A percentile compares a stretch with the other conserved stretches of the same genome.
Conservation (phyloP, 1,140 invertebrate species). For the Caenorhabditis latens region DNA sequence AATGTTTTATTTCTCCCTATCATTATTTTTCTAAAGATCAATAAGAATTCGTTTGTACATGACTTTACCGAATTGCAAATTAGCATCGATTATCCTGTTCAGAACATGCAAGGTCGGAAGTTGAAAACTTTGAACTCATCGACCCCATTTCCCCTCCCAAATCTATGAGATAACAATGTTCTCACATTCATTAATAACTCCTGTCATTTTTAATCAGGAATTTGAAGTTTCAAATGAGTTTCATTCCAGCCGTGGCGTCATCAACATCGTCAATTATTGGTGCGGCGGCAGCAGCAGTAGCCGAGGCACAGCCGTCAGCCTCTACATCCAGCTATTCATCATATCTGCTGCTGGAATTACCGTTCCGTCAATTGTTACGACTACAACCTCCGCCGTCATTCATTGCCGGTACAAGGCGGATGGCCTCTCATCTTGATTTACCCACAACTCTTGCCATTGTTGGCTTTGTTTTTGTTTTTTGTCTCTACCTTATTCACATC, state of each 20-base stretch:
- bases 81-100: too few relatives aligned
- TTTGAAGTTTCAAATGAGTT: not conserved
- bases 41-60: too few relatives aligned
- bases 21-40: too few relatives aligned
- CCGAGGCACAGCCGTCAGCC: conserved; percentile 46
- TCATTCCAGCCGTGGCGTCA: conserved; percentile 43
- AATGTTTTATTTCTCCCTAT: not conserved
- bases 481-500: conserved; percentile 75
- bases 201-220: too few relatives aligned
- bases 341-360: conserved; percentile 14
- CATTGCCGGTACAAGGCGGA: conserved; percentile 41
- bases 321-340: conserved; percentile 26
- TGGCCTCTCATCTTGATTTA: conserved; percentile 35
- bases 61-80: too few relatives aligned
- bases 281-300: conserved; percentile 49
- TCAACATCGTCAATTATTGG: conserved; percentile 43
- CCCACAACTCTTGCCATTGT: conserved; percentile 14
- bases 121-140: too few relatives aligned
- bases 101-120: too few relatives aligned
- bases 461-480: conserved; percentile 70
- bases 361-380: conserved; percentile 21
- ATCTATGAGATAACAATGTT: too few relatives aligned
- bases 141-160: too few relatives aligned
- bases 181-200: not conserved
- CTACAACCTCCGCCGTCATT: conserved; percentile 16